A percentile compares a stretch with the other conserved stretches of the same genome.
These are phyloP conservation scores for Rhamphomyia laevipes DNA, from an alignment of 2,888 invertebrate genomes.

Conservation along the genomic window DNA sequence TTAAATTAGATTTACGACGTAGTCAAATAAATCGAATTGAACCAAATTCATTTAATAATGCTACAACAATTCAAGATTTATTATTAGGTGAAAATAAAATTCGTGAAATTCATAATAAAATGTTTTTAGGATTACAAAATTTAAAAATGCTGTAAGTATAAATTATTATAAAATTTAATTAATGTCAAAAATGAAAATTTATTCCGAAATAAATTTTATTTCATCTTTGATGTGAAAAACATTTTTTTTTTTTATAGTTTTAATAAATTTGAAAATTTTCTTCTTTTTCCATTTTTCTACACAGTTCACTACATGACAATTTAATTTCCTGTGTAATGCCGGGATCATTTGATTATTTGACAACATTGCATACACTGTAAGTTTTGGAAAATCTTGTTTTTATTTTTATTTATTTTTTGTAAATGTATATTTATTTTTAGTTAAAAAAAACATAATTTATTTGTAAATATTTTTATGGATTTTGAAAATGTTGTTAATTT, in stretches of 20 bases:
- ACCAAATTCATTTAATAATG: constrained; percentile 87
- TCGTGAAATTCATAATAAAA: constrained; percentile 78
- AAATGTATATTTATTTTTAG: too few relatives aligned
- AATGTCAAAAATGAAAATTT: not conserved
- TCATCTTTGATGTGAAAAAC: not conserved
- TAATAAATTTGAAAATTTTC: not conserved
- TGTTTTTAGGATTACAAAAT: constrained; percentile 84
- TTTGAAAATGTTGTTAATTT: too few relatives aligned
- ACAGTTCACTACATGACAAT: constrained; percentile 78
- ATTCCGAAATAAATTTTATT: not conserved
- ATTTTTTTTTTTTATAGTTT: not conserved
- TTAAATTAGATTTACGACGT: constrained; percentile 79
- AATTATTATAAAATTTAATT: not conserved
- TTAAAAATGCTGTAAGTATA: constrained; percentile 64
- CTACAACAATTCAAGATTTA: constrained; percentile 78
- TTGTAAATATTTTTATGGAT: too few relatives aligned
- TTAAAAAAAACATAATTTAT: too few relatives aligned
- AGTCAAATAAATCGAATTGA: constrained; percentile 84
- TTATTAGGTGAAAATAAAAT: constrained; percentile 81
- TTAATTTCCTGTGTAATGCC: constrained; percentile 87
- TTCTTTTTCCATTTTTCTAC: constrained; percentile 9
- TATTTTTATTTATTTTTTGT: too few relatives aligned
- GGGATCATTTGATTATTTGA: constrained; percentile 78
- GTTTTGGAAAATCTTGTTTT: constrained; percentile 31
- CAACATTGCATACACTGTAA: constrained; percentile 68